Evolutionary conservation across 2,113 vertebrate genomes (phyloP).

Genomic region (Suncus etruscus): DNA sequence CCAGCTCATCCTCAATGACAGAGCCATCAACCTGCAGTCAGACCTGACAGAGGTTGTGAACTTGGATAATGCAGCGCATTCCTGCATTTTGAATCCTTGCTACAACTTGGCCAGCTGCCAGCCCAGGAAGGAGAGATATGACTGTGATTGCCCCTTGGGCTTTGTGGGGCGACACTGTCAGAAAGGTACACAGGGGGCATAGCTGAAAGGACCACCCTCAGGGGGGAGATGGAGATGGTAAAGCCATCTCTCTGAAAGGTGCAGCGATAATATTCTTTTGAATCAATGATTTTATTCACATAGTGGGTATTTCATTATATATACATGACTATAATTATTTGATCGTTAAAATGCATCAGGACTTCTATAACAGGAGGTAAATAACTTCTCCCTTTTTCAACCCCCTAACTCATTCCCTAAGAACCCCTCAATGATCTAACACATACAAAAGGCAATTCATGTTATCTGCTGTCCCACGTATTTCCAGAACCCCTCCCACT

Average conservation of each 20-base stretch:
- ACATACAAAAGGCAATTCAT: neutral
- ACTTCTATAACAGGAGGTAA: neutral
- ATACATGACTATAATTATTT: neutral
- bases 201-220: no score
- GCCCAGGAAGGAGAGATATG: constrained; percentile 93
- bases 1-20: constrained; percentile 94
- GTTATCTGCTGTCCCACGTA: no score
- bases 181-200: constrained; percentile 90
- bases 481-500: neutral
- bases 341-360: neutral
- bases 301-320: neutral
- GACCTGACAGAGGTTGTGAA: constrained; percentile 93
- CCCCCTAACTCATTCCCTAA: neutral
- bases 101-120: constrained; percentile 93
- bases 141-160: constrained; percentile 96
- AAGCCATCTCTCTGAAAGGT: neutral
- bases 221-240: no score
- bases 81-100: constrained; percentile 93
- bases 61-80: constrained; percentile 92
- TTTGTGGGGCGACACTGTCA: constrained; percentile 95
- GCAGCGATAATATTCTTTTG: neutral
- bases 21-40: constrained; percentile 88
- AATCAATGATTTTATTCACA: neutral
- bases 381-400: neutral
- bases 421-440: neutral